Base-by-base conservation (phyloP, 2,113 vertebrate species). In the Pipa parva region DNA sequence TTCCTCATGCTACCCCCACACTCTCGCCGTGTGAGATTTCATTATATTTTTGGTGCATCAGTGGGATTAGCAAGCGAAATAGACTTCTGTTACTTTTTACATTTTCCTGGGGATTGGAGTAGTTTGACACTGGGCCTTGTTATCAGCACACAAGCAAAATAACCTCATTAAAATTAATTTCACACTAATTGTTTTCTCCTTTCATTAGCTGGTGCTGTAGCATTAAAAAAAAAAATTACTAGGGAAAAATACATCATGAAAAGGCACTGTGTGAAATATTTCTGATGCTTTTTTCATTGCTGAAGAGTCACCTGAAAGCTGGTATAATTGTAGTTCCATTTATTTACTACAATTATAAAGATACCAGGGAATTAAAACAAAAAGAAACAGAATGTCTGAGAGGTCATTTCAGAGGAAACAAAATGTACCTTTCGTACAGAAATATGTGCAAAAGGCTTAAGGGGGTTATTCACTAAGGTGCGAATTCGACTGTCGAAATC, bases 121-220 rank as follows among this genome's bases (percentile, higher is more conserved):
- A 27, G 31, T 71, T 62, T 66, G 71, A 71, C 54, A 63, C 63
- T 5, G 21, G 31, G 29, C 52, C 63, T 59, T 22, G 48, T 63
- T 52, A 66, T 57, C 69, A 68, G 61, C 62, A 55, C 56, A 50
- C 50, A 68, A 72, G 59, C 73, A 74, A 63, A 37, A 26, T 59
- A 57, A 56, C 56, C 69, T 68, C 26, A 75, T 73, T 74, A 69
- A 71, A 79, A 74, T 81, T 75, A 58, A 71, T 64, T 72, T 71
- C 56, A 27, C 29, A 63, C 71, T 76, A 79, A 74, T 73, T 52
- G 48, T 13, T 77, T 78, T 78, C 48, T 62, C 59, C 66, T 60
- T 59, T 69, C 56, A 69, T 69, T 69, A 69, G 57, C 18, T 6
- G 56, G 56, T 10, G 65, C 22, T 51, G 45, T 11, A 17, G 65